Base-by-base conservation (phyloP, 1,140 invertebrate genomes). In the Mycetomoellerius zeteki region DNA sequence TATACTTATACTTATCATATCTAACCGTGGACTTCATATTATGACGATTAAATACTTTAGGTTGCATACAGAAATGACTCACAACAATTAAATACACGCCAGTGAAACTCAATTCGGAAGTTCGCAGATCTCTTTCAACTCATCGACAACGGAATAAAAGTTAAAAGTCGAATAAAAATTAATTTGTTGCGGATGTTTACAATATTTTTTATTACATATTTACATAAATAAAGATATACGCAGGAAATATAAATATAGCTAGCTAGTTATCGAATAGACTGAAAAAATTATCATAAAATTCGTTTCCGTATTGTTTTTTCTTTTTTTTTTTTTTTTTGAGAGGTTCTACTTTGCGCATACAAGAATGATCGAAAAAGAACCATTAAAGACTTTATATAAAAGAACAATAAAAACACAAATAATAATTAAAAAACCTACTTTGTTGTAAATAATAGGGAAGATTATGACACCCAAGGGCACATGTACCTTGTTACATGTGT, bases 201-300 rank as follows among this genome's bases (percentile, higher is more conserved):
- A n/a, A 10, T 52, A 33, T 50, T 54, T 73, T 54, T 30, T 73
- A 54, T 73, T 52, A 73, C 12, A 72, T 16, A 72, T 19, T 62
- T 62, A 7, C 27, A 62, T 27, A 37, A 19, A 19, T 43, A 47
- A 71, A 24, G 19, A 27, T 50, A 50, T 21, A 75, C 14, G 7
- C 10, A 21, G 30, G 0, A 33, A 75, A 75, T 3, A 0, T 7
- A 54, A 73, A 56, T 33, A 10, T 12, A 73, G 19, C 6, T 56
- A 14, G 1, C n/a, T 56, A 0, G 0, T 56, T 56, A 56, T 43
- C 14, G 4, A 14, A 56, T 33, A n/a, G 16, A 76, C 2, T 12
- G 16, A 60, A 62, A 62, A 2, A 62, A 62, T 3, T 27, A 12
- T n/a, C n/a, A n/a, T 19, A 16, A 60, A 5, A 43, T 2, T 2